Evolutionary conservation across 2,888 invertebrate species (phyloP), one percentile per base, ranked within the genome.

Genomic region (Labia minor): DNA sequence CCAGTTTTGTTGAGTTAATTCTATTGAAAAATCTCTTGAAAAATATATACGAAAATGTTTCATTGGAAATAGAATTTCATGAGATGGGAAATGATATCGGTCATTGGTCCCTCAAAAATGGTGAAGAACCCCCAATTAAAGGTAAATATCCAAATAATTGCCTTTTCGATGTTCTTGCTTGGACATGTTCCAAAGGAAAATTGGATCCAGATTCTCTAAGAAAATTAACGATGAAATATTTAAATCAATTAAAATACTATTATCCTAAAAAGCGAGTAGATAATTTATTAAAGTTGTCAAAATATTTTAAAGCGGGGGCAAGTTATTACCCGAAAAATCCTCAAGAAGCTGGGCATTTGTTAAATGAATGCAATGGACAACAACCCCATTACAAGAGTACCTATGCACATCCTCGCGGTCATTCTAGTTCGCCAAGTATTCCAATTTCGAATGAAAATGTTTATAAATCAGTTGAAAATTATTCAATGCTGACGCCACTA

Each of bases 401-500:
- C 14, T 49, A 3, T 14, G 14, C 49, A n/a, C 49, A 49, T 16
- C 49, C 49, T 2, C 3, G 49, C 3, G 49, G 49, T 3, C 49
- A 49, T 49, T 49, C 49, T 2, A 49, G 49, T 49, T 8, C 3
- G 2, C 49, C 49, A 14, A 11, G 2, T 8, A 49, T 49, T 16
- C 49, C 49, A 11, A 49, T 49, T n/a, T 49, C 49, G 2, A 3
- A 11, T 49, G n/a, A 49, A 11, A 49, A 49, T 14, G 3, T 10
- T 10, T 49, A 49, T 49, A 49, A 49, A 49, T 49, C 49, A 49
- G 16, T 49, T n/a, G 49, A 49, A 49, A 49, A 49, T 49, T 49
- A 49, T 49, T 49, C 49, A 10, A 49, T 49, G 49, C 4, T n/a
- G n/a, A 16, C n/a, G 3, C 14, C 49, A 11, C n/a, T 49, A n/a